Base-by-base conservation (phyloP, 2,113 vertebrate genomes). In the Oxyura jamaicensis region DNA sequence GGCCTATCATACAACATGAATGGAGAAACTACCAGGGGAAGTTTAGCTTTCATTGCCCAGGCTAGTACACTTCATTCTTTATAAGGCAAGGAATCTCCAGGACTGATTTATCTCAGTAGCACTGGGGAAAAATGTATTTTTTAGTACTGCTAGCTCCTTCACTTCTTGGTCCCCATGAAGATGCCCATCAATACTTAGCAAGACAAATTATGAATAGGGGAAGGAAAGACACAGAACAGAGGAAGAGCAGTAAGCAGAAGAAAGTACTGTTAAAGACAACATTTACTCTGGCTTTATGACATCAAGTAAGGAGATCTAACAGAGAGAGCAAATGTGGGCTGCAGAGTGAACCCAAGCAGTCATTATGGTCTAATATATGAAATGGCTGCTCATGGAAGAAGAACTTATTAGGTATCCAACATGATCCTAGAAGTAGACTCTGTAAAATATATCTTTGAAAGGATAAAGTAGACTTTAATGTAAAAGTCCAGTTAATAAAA, bases 401-500 rank as follows among this genome's bases (percentile, higher is more conserved):
- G 67, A 91, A 94, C 87, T 95, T 89, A n/a, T 76, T 69, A 94
- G 83, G 65, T 91, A 69, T 66, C 87, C 78, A 83, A 26, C 62
- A 39, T 62, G 23, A 4, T 95, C 56, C 68, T 60, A 93, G 85
- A 97, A 94, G 81, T 20, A 94, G 76, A 65, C 39, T 59, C 46
- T 74, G 26, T 58, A 65, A 94, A 94, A 91, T 78, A 74, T 4
- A 81, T 63, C 62, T 83, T 88, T 94, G 65, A 81, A 87, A 92
- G 65, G 52, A 73, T 68, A 29, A 75, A 83, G 41, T 31, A 83
- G 76, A 55, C 35, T 75, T 91, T 39, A 86, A 92, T 0, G 6
- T 81, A 59, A 72, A 92, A 62, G 14, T 13, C 26, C 88, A 62
- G 73, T 89, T 95, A 96, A 93, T 91, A 86, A 91, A 91, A 93